These are phyloP conservation scores for Epinephelus malabaricus DNA, from an alignment of 2,797 vertebrate genomes.

Conservation along the genomic window DNA sequence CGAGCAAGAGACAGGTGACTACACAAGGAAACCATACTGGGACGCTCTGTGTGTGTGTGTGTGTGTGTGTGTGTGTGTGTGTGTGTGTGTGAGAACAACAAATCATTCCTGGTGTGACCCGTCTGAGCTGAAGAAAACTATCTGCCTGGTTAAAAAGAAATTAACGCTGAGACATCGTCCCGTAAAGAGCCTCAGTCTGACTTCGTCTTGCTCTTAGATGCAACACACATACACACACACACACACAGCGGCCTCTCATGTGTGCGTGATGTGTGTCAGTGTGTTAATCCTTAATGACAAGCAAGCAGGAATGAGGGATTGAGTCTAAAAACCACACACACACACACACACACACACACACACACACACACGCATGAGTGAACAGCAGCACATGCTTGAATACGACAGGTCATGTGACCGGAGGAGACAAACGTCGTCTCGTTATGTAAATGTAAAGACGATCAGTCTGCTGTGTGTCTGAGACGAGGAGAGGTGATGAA, in stretches of 20 bases:
- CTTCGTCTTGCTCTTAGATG: slow-evolving; percentile 18
- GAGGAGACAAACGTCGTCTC: slow-evolving; percentile 8
- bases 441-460: slow-evolving; percentile 31
- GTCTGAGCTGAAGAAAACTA: no score
- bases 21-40: slow-evolving; percentile 16
- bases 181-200: slow-evolving; percentile 23
- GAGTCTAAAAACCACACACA: slow-evolving; percentile 35
- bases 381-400: slow-evolving; percentile 24
- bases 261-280: slow-evolving; percentile 70
- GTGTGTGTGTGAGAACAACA: no score
- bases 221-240: slow-evolving; percentile 11
- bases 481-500: no score
- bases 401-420: slow-evolving; percentile 25
- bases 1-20: slow-evolving; percentile 13
- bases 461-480: no score
- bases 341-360: slow-evolving; percentile 7
- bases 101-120: no score
- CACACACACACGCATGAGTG: background rate
- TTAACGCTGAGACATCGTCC: no score
- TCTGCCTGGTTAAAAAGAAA: no score
- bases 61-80: background rate
- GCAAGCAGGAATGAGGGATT: slow-evolving; percentile 55
- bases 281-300: slow-evolving; percentile 72
- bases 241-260: slow-evolving; percentile 5
- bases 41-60: background rate